A percentile compares a stretch with the other conserved stretches of the same genome.
phyloP scores from a whole-genome alignment of 2,113 vertebrate genomes.

The Hucho hucho region DNA sequence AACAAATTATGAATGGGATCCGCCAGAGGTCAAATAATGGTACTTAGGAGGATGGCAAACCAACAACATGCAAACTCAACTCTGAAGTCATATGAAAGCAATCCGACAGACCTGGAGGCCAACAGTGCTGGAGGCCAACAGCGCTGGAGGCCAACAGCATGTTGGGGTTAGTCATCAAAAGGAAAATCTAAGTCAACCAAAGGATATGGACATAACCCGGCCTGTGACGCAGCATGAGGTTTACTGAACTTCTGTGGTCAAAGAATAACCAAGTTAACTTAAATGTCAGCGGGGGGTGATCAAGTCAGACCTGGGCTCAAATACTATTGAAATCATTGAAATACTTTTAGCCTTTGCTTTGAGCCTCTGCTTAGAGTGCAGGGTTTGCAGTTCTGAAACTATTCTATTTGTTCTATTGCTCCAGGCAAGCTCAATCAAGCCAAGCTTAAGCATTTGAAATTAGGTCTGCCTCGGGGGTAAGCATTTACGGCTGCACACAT shows the following conservation, averaged over 20 bases:
- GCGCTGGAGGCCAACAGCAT: neutral
- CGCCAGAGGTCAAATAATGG: conserved; percentile 24
- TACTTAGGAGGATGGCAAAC: conserved; percentile 10
- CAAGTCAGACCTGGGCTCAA: too few relatives aligned
- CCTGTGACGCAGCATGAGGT: conserved; percentile 37
- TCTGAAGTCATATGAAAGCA: neutral
- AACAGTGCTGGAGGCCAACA: too few relatives aligned
- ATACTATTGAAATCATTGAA: too few relatives aligned
- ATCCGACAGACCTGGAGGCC: neutral
- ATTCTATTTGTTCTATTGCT: too few relatives aligned
- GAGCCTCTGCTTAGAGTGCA: too few relatives aligned
- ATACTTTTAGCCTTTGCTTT: too few relatives aligned
- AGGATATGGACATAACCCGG: conserved; percentile 53
- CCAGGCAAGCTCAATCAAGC: too few relatives aligned
- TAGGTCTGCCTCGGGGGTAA: too few relatives aligned
- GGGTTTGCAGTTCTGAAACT: too few relatives aligned
- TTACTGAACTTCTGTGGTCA: conserved; percentile 77
- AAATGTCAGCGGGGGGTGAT: conserved; percentile 27
- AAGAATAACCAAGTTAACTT: conserved; percentile 71
- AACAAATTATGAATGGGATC: conserved; percentile 35
- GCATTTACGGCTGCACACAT: too few relatives aligned
- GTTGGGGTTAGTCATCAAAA: conserved; percentile 1
- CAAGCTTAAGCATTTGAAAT: too few relatives aligned
- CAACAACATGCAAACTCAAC: conserved; percentile 65
- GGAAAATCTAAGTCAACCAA: conserved; percentile 31